Percentiles rank a stretch among this genome's conserved stretches.
Evolutionary conservation across 1,140 invertebrate genomes (phyloP).

Genomic region (Leptopilina clavipes): DNA sequence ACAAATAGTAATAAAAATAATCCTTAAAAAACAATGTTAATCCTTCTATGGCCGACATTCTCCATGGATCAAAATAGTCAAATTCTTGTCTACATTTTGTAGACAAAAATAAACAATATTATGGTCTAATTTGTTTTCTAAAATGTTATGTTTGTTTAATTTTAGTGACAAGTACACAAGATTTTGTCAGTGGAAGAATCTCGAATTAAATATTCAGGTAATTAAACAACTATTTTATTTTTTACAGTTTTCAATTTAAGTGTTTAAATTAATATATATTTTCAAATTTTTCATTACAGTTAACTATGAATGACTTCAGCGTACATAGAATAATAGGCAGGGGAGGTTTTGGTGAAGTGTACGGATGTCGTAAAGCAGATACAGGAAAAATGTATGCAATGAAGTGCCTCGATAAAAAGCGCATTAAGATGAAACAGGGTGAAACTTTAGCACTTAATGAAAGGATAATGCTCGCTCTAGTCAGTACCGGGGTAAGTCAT

Average conservation of each 20-base stretch:
- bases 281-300: conserved; percentile 76
- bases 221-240: conserved; percentile 57
- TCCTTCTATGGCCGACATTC: too few species aligned
- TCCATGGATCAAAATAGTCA: too few species aligned
- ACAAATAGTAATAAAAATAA: too few species aligned
- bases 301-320: conserved; percentile 99
- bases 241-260: not conserved
- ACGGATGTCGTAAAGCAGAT: conserved; percentile 99
- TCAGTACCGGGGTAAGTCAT: conserved; percentile 94
- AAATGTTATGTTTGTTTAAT: conserved; percentile 60
- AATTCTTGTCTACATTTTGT: too few species aligned
- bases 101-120: too few species aligned
- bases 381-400: conserved; percentile 99
- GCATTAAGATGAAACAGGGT: conserved; percentile 99
- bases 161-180: conserved; percentile 98
- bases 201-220: conserved; percentile 99
- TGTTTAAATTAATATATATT: conserved; percentile 43
- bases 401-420: conserved; percentile 99
- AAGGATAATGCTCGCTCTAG: conserved; percentile 98
- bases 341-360: conserved; percentile 99
- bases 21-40: too few species aligned
- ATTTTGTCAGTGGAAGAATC: conserved; percentile 99
- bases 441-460: conserved; percentile 99
- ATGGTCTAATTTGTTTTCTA: conserved; percentile 17
- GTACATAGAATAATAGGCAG: conserved; percentile 99